Conservation (phyloP, 2,888 invertebrate species). For the Perizoma affinitatum region DNA sequence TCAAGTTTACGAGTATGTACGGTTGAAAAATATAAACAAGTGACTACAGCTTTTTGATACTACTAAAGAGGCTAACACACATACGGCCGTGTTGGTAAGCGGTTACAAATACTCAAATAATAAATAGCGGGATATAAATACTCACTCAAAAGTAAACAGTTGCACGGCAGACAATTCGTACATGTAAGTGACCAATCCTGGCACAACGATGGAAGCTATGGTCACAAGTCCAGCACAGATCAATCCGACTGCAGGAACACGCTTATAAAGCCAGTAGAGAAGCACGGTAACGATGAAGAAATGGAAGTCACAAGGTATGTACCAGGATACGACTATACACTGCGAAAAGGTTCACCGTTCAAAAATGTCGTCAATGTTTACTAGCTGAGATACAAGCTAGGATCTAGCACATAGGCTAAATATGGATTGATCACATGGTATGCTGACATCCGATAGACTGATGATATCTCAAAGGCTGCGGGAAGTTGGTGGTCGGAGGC, state of each 20-base stretch:
- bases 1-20: no score
- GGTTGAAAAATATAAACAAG: no score
- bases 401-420: no score
- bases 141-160: constrained; percentile 84
- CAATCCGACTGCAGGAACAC: constrained; percentile 64
- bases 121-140: neutral
- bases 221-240: constrained; percentile 59
- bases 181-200: constrained; percentile 80
- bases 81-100: no score
- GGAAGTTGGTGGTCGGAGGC: neutral
- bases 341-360: constrained; percentile 53
- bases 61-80: no score
- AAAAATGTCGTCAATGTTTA: neutral
- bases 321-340: constrained; percentile 88
- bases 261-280: constrained; percentile 72
- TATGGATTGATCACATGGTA: no score
- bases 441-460: no score
- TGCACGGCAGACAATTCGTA: constrained; percentile 79
- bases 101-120: neutral
- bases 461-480: no score
- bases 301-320: constrained; percentile 88
- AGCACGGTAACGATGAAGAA: constrained; percentile 84
- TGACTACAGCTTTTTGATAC: no score
- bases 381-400: no score
- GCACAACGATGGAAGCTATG: constrained; percentile 70